phyloP scores from a whole-genome alignment of 2,797 vertebrate genomes.

The Pterois miles region DNA sequence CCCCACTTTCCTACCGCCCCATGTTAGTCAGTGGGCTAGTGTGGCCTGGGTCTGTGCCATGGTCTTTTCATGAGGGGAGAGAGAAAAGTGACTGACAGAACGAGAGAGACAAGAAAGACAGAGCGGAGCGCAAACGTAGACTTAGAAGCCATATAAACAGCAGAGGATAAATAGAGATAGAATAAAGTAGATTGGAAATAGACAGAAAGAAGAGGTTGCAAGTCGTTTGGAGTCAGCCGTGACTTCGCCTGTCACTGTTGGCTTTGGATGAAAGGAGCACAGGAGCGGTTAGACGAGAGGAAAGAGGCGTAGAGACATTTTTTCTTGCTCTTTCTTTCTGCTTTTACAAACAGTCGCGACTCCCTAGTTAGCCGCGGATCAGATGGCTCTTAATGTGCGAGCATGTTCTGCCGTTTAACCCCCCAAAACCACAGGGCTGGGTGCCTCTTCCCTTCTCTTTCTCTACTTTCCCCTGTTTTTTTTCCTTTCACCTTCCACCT shows the following conservation, averaged over 20 bases:
- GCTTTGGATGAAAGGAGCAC: conserved; percentile 68
- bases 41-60: conserved; percentile 58
- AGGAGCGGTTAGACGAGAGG: conserved; percentile 42
- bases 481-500: conserved; percentile 49
- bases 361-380: conserved; percentile 69
- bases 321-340: conserved; percentile 22
- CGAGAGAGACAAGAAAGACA: conserved; percentile 16
- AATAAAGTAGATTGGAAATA: conserved; percentile 1
- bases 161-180: conserved; percentile 15
- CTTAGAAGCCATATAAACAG: conserved; percentile 13
- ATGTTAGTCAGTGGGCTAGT: conserved; percentile 45
- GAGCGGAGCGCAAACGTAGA: conserved; percentile 10
- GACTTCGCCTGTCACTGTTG: conserved; percentile 49
- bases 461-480: conserved; percentile 20
- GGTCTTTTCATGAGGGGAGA: conserved; percentile 44
- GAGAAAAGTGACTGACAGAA: conserved; percentile 24
- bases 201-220: conserved; percentile 25
- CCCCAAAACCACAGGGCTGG: conserved; percentile 59
- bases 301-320: conserved; percentile 13
- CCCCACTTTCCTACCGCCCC: conserved; percentile 10
- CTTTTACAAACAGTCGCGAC: conserved; percentile 67
- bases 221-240: conserved; percentile 46
- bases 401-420: conserved; percentile 82
- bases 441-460: conserved; percentile 53
- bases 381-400: conserved; percentile 79